phyloP scores from a whole-genome alignment of 2,888 invertebrate genomes.

The Agriopis leucophaearia region DNA sequence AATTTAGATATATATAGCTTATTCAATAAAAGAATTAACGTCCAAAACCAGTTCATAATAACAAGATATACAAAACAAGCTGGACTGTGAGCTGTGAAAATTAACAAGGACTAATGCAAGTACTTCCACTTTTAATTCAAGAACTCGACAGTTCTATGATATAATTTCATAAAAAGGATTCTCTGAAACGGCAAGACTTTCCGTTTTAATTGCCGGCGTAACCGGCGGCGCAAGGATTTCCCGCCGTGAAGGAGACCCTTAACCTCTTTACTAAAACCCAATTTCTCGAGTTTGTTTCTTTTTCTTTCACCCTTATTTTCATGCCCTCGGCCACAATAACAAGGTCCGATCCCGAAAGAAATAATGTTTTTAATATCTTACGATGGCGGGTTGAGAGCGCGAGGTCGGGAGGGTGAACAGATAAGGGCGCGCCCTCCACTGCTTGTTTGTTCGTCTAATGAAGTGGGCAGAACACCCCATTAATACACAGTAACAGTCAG shows the following conservation, averaged over 20 bases:
- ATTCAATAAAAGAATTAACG: too few relatives aligned
- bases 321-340: constrained; percentile 55
- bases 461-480: constrained; percentile 76
- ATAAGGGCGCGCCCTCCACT: constrained; percentile 66
- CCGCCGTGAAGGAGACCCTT: constrained; percentile 45
- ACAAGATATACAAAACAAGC: too few relatives aligned
- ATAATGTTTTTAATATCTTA: constrained; percentile 57
- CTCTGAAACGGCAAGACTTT: constrained; percentile 31
- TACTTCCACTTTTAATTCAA: constrained; percentile 21
- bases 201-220: constrained; percentile 44
- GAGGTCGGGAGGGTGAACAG: constrained; percentile 73
- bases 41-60: too few relatives aligned
- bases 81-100: too few relatives aligned
- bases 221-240: constrained; percentile 36
- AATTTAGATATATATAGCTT: too few relatives aligned
- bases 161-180: constrained; percentile 36
- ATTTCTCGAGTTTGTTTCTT: constrained; percentile 54
- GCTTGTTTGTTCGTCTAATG: constrained; percentile 82
- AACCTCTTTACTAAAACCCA: constrained; percentile 48
- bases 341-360: constrained; percentile 50
- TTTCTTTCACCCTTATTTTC: constrained; percentile 49
- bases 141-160: constrained; percentile 28
- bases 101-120: constrained; percentile 29
- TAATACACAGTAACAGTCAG: constrained; percentile 75
- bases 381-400: constrained; percentile 49